Evolutionary conservation across 1,140 invertebrate genomes (phyloP).

Genomic region (Solenopsis fugax): DNA sequence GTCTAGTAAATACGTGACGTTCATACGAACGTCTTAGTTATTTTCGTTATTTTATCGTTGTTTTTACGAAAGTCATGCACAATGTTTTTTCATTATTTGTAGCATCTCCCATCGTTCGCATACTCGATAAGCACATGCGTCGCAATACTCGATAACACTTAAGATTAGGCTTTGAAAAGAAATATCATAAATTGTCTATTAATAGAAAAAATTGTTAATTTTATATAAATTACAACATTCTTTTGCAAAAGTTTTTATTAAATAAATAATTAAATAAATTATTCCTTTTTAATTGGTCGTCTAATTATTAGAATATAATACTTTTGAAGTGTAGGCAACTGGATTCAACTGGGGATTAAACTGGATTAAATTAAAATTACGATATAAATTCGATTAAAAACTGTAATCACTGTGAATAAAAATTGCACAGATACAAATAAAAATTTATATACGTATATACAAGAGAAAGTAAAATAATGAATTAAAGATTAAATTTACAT

Average conservation of each 20-base stretch:
- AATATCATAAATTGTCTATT: background rate
- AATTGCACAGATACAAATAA: background rate
- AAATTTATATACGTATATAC: background rate
- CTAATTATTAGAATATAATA: background rate
- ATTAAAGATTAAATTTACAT: background rate
- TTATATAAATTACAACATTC: background rate
- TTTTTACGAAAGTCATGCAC: slow-evolving; percentile 23
- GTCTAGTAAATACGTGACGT: slow-evolving; percentile 37
- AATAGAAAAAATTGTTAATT: background rate
- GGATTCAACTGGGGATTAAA: background rate
- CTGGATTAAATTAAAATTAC: background rate
- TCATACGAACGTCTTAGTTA: slow-evolving; percentile 16
- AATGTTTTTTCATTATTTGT: background rate
- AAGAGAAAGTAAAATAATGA: background rate
- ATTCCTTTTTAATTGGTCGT: background rate
- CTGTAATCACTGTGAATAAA: background rate
- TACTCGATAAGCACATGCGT: background rate
- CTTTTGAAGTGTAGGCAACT: background rate
- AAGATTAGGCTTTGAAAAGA: background rate
- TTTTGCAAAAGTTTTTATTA: slow-evolving; percentile 1
- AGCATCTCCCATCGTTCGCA: background rate
- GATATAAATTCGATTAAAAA: background rate
- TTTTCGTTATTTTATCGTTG: slow-evolving; percentile 37
- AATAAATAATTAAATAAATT: background rate
- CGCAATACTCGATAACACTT: background rate